Evolutionary conservation across 2,888 invertebrate genomes (phyloP).

Genomic region (Cephus nigrinus): DNA sequence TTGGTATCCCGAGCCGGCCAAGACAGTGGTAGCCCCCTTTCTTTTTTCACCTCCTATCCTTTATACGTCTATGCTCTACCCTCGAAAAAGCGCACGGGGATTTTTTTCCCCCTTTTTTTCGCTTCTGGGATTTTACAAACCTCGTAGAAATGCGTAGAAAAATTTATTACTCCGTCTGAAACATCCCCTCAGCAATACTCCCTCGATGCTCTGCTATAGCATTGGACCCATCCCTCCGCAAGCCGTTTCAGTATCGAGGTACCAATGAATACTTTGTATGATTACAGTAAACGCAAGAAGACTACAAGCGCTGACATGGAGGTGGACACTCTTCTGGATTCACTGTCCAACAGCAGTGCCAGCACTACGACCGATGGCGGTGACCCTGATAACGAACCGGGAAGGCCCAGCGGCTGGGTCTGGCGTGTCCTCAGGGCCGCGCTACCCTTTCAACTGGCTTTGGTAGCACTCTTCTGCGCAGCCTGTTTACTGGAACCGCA

Average conservation of each 20-base stretch:
- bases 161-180: no score
- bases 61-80: no score
- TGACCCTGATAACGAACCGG: constrained; percentile 68
- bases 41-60: constrained; percentile 1
- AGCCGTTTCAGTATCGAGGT: no score
- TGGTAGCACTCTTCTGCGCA: constrained; percentile 78
- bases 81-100: no score
- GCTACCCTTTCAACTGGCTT: constrained; percentile 81
- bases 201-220: background rate
- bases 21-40: constrained; percentile 19
- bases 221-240: background rate
- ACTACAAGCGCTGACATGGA: constrained; percentile 25
- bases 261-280: background rate
- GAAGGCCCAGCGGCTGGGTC: constrained; percentile 73
- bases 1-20: no score
- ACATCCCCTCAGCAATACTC: background rate
- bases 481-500: constrained; percentile 81
- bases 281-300: constrained; percentile 53
- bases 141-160: no score
- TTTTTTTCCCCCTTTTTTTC: no score
- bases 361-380: constrained; percentile 69
- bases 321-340: constrained; percentile 9
- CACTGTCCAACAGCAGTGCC: constrained; percentile 6
- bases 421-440: constrained; percentile 80
- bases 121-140: no score